phyloP scores from a whole-genome alignment of 2,113 vertebrate species.

The Oryzias curvinotus region DNA sequence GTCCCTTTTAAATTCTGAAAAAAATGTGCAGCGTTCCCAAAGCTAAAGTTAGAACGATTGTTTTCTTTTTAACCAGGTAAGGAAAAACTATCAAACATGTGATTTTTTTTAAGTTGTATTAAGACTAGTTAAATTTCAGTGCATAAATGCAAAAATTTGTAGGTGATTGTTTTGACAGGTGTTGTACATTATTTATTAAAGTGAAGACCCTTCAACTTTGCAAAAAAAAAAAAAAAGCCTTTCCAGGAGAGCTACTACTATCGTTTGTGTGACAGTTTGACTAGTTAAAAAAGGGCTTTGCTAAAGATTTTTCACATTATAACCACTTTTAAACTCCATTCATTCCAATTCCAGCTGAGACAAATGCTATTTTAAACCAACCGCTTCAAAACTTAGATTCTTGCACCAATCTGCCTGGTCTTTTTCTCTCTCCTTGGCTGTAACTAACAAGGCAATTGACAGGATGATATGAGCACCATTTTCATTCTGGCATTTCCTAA shows the following conservation, averaged over 20 bases:
- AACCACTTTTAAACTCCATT: conserved; percentile 42
- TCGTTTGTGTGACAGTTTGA: too few relatives aligned
- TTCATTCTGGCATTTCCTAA: conserved; percentile 71
- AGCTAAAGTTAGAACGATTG: too few relatives aligned
- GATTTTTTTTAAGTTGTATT: too few relatives aligned
- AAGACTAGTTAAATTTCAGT: too few relatives aligned
- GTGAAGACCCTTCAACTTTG: too few relatives aligned
- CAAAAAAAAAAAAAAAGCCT: too few relatives aligned
- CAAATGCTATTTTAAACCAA: conserved; percentile 63
- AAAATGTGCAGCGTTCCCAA: conserved; percentile 36
- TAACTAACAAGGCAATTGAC: conserved; percentile 74
- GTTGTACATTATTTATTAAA: too few relatives aligned
- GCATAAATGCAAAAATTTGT: too few relatives aligned
- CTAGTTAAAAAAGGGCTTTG: conserved; percentile 8
- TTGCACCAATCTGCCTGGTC: conserved; percentile 29
- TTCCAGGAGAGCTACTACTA: too few relatives aligned
- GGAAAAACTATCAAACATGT: too few relatives aligned
- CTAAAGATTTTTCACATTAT: conserved; percentile 31
- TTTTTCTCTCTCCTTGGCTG: conserved; percentile 45
- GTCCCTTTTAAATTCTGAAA: conserved; percentile 35
- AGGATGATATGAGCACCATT: conserved; percentile 62
- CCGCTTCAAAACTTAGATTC: conserved; percentile 49
- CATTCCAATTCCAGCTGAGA: conserved; percentile 42
- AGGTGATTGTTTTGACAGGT: too few relatives aligned
- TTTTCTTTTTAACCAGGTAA: too few relatives aligned